phyloP scores from a whole-genome alignment of 1,140 invertebrate species.

The Reticulitermes speratus region DNA sequence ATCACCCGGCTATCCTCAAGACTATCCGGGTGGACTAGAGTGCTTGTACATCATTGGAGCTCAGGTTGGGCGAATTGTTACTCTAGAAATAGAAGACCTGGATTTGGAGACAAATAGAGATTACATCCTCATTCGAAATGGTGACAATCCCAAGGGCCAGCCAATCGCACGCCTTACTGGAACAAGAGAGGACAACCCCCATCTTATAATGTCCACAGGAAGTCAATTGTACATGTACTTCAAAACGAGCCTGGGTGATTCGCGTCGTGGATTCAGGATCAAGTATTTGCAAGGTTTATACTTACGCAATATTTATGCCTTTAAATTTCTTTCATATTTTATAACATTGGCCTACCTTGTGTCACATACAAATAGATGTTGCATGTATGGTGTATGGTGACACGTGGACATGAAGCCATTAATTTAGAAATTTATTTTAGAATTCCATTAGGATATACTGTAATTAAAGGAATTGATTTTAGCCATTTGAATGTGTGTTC shows the following conservation, averaged over 20 bases:
- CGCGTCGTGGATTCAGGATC: constrained; percentile 86
- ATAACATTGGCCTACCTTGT: too few relatives aligned
- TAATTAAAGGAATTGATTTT: too few relatives aligned
- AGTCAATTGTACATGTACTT: constrained; percentile 90
- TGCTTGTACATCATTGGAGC: constrained; percentile 91
- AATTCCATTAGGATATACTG: too few relatives aligned
- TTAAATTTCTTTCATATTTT: neutral
- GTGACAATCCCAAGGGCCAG: constrained; percentile 78
- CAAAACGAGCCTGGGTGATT: constrained; percentile 85
- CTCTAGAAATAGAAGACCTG: constrained; percentile 84
- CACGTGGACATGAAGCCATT: too few relatives aligned
- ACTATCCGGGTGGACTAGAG: constrained; percentile 91
- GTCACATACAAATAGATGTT: too few relatives aligned
- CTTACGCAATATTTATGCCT: neutral
- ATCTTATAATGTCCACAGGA: constrained; percentile 86
- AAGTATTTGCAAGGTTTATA: constrained; percentile 74
- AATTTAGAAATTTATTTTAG: too few relatives aligned
- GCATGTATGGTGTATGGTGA: too few relatives aligned
- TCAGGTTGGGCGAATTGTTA: constrained; percentile 82
- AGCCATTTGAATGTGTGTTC: neutral
- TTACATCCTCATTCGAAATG: constrained; percentile 86
- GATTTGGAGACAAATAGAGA: constrained; percentile 84
- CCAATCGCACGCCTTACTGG: constrained; percentile 82
- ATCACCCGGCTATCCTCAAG: constrained; percentile 87
- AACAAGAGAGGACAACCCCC: constrained; percentile 70